Conservation (phyloP, 2,888 invertebrate genomes). For the Globia sparganii region DNA sequence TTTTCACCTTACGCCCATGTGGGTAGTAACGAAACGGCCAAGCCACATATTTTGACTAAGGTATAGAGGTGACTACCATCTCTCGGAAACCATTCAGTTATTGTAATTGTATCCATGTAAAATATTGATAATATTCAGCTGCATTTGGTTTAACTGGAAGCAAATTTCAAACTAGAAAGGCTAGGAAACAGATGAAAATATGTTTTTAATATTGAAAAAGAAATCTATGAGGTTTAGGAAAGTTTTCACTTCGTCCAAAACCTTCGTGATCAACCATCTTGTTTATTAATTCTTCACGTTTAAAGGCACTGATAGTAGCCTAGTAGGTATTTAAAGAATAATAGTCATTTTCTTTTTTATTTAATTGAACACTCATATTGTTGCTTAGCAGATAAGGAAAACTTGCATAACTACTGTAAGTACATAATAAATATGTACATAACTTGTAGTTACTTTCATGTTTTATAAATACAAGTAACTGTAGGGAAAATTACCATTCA, state of each 20-base stretch:
- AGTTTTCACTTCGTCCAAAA: neutral
- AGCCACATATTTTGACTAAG: too few relatives aligned
- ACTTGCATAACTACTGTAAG: conserved; percentile 25
- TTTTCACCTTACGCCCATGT: too few relatives aligned
- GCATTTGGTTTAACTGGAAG: neutral
- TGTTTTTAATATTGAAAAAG: neutral
- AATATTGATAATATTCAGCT: neutral
- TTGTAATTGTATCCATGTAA: neutral
- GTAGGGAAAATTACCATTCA: too few relatives aligned
- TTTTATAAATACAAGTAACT: neutral
- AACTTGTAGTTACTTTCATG: conserved; percentile 2
- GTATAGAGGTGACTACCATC: too few relatives aligned
- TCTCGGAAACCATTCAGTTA: neutral
- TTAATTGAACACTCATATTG: conserved; percentile 42
- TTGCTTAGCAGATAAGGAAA: conserved; percentile 50
- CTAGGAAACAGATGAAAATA: neutral
- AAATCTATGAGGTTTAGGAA: neutral
- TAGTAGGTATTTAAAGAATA: conserved; percentile 34
- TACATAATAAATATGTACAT: conserved; percentile 4
- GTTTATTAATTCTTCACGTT: neutral
- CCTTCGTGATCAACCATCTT: neutral
- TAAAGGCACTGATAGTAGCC: neutral
- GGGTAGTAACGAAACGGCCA: too few relatives aligned
- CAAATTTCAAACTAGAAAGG: neutral
- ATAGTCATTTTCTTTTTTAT: conserved; percentile 45